These are phyloP conservation scores for Athene noctua DNA, from an alignment of 2,113 vertebrate species.

Conservation along the genomic window DNA sequence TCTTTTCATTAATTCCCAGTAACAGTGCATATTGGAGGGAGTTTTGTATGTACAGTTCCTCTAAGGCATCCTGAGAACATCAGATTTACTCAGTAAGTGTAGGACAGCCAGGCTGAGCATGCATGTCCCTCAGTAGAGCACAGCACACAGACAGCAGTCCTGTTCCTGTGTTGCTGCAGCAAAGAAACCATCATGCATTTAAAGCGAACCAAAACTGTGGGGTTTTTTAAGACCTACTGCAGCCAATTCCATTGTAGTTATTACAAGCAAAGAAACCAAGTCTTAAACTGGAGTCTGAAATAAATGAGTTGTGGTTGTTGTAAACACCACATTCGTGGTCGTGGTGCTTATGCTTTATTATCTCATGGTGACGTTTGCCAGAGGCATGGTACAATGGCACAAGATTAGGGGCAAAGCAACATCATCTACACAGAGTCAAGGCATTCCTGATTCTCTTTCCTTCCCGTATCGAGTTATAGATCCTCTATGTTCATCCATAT, in stretches of 20 bases:
- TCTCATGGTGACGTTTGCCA: not conserved
- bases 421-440: not conserved
- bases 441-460: not conserved
- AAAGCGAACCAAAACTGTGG: not conserved
- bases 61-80: not conserved
- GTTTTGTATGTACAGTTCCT: not conserved
- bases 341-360: not conserved
- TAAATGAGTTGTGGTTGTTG: not conserved
- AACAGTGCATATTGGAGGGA: not conserved
- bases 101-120: not conserved
- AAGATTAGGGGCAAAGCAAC: not conserved
- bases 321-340: not conserved
- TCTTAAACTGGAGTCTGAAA: not conserved
- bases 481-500: not conserved
- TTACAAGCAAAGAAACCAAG: not conserved
- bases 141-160: not conserved
- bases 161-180: not conserved
- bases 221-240: not conserved
- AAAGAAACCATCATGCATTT: not conserved
- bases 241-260: not conserved
- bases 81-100: not conserved
- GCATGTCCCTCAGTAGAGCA: not conserved
- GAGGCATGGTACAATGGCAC: rapidly evolving
- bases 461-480: no score
- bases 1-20: not conserved